Conservation (phyloP, 2,113 vertebrate species). For the Solenodon paradoxus region DNA sequence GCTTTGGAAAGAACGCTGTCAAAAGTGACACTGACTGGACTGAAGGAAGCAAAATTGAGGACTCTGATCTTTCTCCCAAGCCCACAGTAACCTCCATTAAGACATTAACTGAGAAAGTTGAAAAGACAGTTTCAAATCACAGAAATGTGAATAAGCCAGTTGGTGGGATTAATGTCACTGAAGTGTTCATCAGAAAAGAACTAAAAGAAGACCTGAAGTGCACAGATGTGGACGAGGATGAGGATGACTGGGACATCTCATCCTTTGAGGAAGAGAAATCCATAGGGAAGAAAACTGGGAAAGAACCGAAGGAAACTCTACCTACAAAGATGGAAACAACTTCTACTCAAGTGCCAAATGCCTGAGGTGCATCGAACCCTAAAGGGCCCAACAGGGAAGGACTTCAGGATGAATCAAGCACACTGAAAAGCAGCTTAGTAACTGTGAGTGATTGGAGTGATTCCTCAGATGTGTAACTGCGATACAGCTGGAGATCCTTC, state of each 20-base stretch:
- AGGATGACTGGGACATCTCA: slow-evolving; percentile 90
- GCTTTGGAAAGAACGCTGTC: slow-evolving; percentile 58
- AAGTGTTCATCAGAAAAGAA: slow-evolving; percentile 80
- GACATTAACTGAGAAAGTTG: slow-evolving; percentile 83
- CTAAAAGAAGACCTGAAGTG: slow-evolving; percentile 86
- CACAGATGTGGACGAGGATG: slow-evolving; percentile 80
- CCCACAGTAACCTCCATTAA: slow-evolving; percentile 82
- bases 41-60: slow-evolving; percentile 83
- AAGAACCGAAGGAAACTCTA: slow-evolving; percentile 60
- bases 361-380: slow-evolving; percentile 84
- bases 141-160: slow-evolving; percentile 81
- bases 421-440: slow-evolving; percentile 91
- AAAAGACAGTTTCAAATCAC: slow-evolving; percentile 81
- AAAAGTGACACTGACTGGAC: slow-evolving; percentile 80
- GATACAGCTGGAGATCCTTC: neutral
- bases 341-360: slow-evolving; percentile 83
- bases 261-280: slow-evolving; percentile 87
- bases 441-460: slow-evolving; percentile 91
- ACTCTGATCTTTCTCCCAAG: slow-evolving; percentile 79
- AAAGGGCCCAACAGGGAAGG: slow-evolving; percentile 85
- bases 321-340: slow-evolving; percentile 83
- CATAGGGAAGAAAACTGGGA: slow-evolving; percentile 71
- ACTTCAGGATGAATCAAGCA: slow-evolving; percentile 85
- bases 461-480: slow-evolving; percentile 83
- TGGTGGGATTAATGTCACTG: slow-evolving; percentile 83